phyloP scores from a whole-genome alignment of 2,888 invertebrate species.

The Ormyrus rosae region DNA sequence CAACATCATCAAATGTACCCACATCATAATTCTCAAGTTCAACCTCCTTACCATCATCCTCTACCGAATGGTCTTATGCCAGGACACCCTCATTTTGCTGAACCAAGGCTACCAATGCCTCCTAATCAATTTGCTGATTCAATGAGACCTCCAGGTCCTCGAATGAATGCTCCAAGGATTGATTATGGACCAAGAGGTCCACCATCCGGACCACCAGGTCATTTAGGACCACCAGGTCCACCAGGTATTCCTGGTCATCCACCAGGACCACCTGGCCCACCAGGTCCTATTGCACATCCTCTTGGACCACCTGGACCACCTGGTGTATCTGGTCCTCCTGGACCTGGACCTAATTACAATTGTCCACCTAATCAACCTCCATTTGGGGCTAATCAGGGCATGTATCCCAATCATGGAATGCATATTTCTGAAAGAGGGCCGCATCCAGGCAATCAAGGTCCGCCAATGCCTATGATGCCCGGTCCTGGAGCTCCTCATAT shows the following conservation, averaged over 20 bases:
- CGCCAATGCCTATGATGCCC: conserved; percentile 58
- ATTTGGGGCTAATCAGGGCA: conserved; percentile 60
- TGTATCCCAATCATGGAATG: conserved; percentile 59
- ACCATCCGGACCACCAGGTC: conserved; percentile 49
- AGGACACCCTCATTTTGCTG: conserved; percentile 66
- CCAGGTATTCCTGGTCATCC: conserved; percentile 35
- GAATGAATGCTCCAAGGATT: conserved; percentile 63
- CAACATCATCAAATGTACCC: conserved; percentile 63
- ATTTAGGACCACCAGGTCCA: conserved; percentile 55
- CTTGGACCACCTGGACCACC: conserved; percentile 31
- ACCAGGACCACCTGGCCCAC: conserved; percentile 38
- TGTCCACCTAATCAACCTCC: conserved; percentile 64
- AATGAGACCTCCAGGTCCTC: conserved; percentile 62
- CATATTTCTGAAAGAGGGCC: conserved; percentile 53
- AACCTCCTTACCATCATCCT: conserved; percentile 63
- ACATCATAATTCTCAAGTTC: conserved; percentile 60
- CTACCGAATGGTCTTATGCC: conserved; percentile 63
- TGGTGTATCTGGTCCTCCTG: conserved; percentile 36
- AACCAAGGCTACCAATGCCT: conserved; percentile 53
- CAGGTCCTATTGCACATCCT: conserved; percentile 31
- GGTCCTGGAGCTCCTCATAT: conserved; percentile 48
- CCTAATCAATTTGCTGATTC: conserved; percentile 65
- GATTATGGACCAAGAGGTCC: conserved; percentile 67
- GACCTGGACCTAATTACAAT: conserved; percentile 59
- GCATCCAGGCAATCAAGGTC: conserved; percentile 60